A percentile compares a stretch with the other conserved stretches of the same genome.
Evolutionary conservation across 2,888 invertebrate species (phyloP).

Genomic region (Monochamus alternatus): DNA sequence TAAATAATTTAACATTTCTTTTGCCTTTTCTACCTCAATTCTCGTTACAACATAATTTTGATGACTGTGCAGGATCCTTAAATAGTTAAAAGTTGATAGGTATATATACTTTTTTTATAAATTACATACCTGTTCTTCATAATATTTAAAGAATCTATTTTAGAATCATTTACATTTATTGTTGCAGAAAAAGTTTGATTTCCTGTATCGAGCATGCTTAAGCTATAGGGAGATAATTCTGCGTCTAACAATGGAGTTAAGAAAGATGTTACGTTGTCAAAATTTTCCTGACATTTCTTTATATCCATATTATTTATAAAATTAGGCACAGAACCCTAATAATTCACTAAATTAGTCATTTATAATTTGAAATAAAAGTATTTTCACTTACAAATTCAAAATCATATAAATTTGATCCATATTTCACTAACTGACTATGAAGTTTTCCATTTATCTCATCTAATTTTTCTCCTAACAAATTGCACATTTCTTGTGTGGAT

Average conservation of each 20-base stretch:
- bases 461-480: conserved; percentile 51
- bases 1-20: conserved; percentile 74
- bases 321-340: conserved; percentile 49
- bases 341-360: background rate
- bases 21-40: conserved; percentile 73
- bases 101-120: background rate
- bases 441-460: conserved; percentile 58
- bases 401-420: conserved; percentile 53
- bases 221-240: conserved; percentile 10
- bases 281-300: conserved; percentile 45
- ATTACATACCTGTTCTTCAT: conserved; percentile 50
- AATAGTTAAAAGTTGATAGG: conserved; percentile 60
- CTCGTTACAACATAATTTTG: conserved; percentile 74
- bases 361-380: background rate
- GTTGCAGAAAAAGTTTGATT: conserved; percentile 39
- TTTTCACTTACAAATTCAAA: conserved; percentile 54
- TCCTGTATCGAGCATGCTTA: background rate
- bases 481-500: conserved; percentile 55
- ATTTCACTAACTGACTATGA: conserved; percentile 55
- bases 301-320: conserved; percentile 53
- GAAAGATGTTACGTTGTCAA: conserved; percentile 41
- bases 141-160: conserved; percentile 43
- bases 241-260: conserved; percentile 40
- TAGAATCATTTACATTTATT: conserved; percentile 42
- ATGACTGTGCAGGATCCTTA: conserved; percentile 75